phyloP scores from a whole-genome alignment of 2,113 vertebrate species.

The Hippotragus niger region DNA sequence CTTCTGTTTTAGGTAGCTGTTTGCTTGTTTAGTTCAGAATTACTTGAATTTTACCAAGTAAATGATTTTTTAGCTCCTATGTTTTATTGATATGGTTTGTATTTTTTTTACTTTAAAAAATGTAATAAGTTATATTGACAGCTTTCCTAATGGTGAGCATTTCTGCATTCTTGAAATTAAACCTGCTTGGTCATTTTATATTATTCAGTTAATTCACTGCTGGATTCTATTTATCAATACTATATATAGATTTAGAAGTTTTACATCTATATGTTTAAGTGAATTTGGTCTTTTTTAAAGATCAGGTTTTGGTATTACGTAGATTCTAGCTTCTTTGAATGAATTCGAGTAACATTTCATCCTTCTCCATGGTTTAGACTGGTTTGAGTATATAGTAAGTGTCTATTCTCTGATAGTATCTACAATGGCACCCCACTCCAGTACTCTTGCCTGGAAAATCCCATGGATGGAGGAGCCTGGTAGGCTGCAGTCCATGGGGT shows the following conservation, averaged over 20 bases:
- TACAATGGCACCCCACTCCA: not conserved
- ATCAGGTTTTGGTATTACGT: not conserved
- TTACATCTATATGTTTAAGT: not conserved
- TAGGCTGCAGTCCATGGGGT: no score
- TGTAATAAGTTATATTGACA: not conserved
- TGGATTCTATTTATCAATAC: not conserved
- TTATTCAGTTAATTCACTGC: not conserved
- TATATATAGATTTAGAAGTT: not conserved
- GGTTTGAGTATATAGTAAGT: not conserved
- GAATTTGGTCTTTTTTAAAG: not conserved
- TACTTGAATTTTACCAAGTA: not conserved
- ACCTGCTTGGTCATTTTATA: not conserved
- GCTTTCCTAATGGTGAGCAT: not conserved
- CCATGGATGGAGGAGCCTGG: no score
- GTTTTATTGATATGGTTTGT: not conserved
- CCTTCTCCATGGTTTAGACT: not conserved
- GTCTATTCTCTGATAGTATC: not conserved
- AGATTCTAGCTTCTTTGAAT: not conserved
- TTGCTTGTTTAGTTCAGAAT: conserved; percentile 24
- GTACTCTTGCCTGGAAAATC: no score
- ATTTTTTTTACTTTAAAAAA: not conserved
- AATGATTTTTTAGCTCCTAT: not conserved
- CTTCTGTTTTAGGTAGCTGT: not conserved
- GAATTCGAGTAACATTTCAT: not conserved
- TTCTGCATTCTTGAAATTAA: not conserved